Percentiles rank a stretch among this genome's conserved stretches.
Conservation (phyloP, 1,140 invertebrate species). For the Triops cancriformis region DNA sequence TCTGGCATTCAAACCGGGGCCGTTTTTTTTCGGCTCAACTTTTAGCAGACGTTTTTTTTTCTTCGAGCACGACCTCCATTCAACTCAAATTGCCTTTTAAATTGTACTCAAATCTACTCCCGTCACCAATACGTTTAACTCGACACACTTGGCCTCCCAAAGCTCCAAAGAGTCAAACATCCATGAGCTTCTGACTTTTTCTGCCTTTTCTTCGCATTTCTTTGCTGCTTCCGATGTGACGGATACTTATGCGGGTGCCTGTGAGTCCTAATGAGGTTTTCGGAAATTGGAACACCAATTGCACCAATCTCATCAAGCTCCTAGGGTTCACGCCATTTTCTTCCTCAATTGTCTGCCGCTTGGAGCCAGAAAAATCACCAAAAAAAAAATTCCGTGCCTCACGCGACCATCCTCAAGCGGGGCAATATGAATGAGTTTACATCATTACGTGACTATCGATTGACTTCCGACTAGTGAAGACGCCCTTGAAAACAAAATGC, state of each 20-base stretch:
- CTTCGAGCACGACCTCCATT: background rate
- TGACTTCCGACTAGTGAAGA: background rate
- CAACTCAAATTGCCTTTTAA: conserved; percentile 8
- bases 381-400: background rate
- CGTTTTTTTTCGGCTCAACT: background rate
- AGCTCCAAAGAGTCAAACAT: background rate
- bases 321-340: background rate
- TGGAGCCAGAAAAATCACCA: background rate
- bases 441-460: background rate
- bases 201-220: background rate
- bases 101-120: background rate
- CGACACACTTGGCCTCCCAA: background rate
- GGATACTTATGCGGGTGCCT: background rate
- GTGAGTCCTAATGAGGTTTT: background rate
- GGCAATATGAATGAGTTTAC: background rate
- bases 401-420: background rate
- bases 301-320: background rate
- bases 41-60: background rate
- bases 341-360: background rate
- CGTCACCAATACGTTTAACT: background rate
- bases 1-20: background rate
- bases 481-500: background rate
- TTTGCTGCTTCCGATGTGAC: too few relatives aligned
- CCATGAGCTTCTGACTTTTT: background rate
- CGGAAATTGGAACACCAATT: background rate